phyloP scores from a whole-genome alignment of 2,797 vertebrate genomes.

The Pagetopsis macropterus region DNA sequence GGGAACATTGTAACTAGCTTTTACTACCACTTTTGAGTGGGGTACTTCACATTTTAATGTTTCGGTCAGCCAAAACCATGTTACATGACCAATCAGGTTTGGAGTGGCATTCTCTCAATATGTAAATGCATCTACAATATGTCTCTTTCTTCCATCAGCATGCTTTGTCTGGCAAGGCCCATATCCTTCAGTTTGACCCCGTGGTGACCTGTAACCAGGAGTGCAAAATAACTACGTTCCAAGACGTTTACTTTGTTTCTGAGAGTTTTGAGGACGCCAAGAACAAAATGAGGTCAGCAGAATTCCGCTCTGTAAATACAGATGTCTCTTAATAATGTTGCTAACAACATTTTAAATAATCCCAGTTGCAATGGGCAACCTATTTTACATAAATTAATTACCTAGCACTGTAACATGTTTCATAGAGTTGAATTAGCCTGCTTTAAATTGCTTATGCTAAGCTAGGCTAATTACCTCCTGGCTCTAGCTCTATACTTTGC shows the following conservation, averaged over 20 bases:
- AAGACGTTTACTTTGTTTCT: conserved; percentile 91
- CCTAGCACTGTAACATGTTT: not conserved
- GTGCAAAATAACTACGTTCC: conserved; percentile 92
- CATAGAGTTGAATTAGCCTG: not conserved
- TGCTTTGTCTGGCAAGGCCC: conserved; percentile 84
- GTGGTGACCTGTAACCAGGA: conserved; percentile 88
- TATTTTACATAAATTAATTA: not conserved
- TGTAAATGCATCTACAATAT: not conserved
- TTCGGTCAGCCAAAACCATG: not conserved
- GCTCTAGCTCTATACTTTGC: not conserved
- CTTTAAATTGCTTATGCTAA: no score
- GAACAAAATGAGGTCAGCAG: conserved; percentile 89
- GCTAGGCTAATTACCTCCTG: no score
- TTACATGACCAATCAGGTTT: not conserved
- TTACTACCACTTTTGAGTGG: not conserved
- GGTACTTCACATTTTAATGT: no score
- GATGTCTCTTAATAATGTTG: not conserved
- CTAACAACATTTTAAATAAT: not conserved
- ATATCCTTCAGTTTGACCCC: conserved; percentile 88
- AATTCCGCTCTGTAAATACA: not conserved
- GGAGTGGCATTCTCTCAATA: not conserved
- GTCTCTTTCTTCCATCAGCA: conserved; percentile 75
- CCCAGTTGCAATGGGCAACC: not conserved
- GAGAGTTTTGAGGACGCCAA: conserved; percentile 94
- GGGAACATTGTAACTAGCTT: not conserved